These are phyloP conservation scores for Syngnathus rostellatus DNA, from an alignment of 2,797 vertebrate species.

Conservation along the genomic window DNA sequence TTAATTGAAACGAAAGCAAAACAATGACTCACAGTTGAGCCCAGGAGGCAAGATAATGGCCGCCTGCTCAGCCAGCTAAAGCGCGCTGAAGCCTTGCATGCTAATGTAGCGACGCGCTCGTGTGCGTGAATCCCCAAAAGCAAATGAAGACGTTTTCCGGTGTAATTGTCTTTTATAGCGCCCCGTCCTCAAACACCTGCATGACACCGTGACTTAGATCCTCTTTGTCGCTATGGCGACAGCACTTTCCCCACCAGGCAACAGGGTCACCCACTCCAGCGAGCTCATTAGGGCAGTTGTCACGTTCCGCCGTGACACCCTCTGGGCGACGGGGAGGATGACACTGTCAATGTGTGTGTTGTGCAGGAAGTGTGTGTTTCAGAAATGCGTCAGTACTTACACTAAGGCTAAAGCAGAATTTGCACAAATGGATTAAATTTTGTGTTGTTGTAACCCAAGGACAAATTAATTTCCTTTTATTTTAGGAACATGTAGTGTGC, in stretches of 20 bases:
- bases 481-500: neutral
- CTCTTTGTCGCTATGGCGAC: slow-evolving; percentile 53
- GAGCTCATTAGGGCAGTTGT: slow-evolving; percentile 61
- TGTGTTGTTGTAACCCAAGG: neutral
- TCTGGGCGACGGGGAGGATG: slow-evolving; percentile 56
- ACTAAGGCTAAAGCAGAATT: neutral
- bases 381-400: slow-evolving; percentile 27
- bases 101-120: neutral
- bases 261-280: slow-evolving; percentile 59
- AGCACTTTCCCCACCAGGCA: slow-evolving; percentile 47
- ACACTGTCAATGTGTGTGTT: slow-evolving; percentile 34
- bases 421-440: too few species aligned
- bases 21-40: neutral
- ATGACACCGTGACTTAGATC: slow-evolving; percentile 40
- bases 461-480: neutral
- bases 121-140: slow-evolving; percentile 1
- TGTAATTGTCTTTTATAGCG: neutral
- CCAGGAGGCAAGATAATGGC: neutral
- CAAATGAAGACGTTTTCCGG: neutral
- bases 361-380: slow-evolving; percentile 5
- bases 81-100: neutral
- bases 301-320: slow-evolving; percentile 44
- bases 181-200: neutral
- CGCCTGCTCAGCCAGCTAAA: neutral
- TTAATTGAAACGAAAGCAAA: neutral